A percentile compares a stretch with the other conserved stretches of the same genome.
These are phyloP conservation scores for Clarias magur DNA, from an alignment of 2,113 vertebrate genomes.

Conservation along the genomic window DNA sequence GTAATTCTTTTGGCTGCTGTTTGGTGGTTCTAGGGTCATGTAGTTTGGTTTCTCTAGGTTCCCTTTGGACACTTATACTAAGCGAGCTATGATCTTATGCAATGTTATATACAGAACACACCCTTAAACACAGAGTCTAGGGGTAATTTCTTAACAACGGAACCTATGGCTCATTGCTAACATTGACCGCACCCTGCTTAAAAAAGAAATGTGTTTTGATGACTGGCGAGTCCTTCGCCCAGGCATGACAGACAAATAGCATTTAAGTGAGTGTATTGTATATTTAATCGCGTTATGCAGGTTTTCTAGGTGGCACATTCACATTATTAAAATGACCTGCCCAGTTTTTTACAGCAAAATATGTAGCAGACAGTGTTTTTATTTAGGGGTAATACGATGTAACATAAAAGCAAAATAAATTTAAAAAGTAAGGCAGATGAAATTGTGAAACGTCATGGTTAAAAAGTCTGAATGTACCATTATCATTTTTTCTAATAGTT, in stretches of 20 bases:
- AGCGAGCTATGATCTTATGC: constrained; percentile 45
- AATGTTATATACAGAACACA: constrained; percentile 37
- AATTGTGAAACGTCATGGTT: not conserved
- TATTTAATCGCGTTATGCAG: not conserved
- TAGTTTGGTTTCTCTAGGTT: constrained; percentile 42
- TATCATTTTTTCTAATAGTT: not conserved
- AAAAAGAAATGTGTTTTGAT: constrained; percentile 38
- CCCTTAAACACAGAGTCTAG: constrained; percentile 38
- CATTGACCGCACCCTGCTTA: constrained; percentile 44
- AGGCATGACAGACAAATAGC: constrained; percentile 11
- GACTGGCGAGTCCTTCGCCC: constrained; percentile 17
- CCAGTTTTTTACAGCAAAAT: not conserved
- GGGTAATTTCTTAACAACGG: constrained; percentile 47
- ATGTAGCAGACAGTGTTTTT: not conserved
- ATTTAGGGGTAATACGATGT: not conserved
- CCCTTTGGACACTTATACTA: constrained; percentile 32
- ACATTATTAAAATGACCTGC: not conserved
- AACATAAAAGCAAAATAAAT: not conserved
- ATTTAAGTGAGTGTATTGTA: not conserved
- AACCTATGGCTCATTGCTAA: constrained; percentile 48
- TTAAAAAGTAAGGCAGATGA: not conserved
- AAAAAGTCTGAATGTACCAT: not conserved
- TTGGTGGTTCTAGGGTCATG: constrained; percentile 22
- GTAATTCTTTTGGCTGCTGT: constrained; percentile 29
- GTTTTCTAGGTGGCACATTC: not conserved